Evolutionary conservation across 2,113 vertebrate genomes (phyloP).

Genomic region (Heterotilapia buettikoferi): DNA sequence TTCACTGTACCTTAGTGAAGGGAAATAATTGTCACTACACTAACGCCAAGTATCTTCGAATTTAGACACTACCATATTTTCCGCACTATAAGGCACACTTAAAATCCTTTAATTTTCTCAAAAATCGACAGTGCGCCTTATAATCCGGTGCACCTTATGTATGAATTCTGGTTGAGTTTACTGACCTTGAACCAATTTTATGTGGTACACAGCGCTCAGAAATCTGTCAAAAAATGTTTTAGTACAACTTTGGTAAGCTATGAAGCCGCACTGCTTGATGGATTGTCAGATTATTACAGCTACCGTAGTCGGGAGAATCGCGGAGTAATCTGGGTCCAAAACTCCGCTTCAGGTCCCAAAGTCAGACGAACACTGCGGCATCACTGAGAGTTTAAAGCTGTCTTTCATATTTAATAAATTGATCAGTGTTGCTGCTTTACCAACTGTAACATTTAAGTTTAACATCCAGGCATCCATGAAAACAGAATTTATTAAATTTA

Average conservation of each 20-base stretch:
- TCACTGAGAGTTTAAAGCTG: neutral
- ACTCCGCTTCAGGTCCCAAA: neutral
- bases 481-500: neutral
- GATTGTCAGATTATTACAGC: accelerated
- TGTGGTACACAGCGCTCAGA: neutral
- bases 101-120: neutral
- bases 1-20: neutral
- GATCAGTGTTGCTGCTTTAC: neutral
- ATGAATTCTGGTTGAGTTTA: neutral
- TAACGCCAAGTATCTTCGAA: accelerated
- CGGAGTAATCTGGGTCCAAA: neutral
- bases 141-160: accelerated
- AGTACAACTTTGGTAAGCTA: neutral
- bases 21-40: neutral
- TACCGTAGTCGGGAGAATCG: neutral
- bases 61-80: accelerated
- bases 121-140: neutral
- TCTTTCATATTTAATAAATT: neutral
- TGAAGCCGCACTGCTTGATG: neutral
- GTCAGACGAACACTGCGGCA: accelerated
- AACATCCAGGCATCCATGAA: neutral
- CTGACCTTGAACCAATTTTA: neutral
- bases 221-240: neutral
- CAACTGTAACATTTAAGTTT: neutral
- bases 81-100: neutral